Evolutionary conservation across 2,113 vertebrate species (phyloP).

Genomic region (Callorhinus ursinus): DNA sequence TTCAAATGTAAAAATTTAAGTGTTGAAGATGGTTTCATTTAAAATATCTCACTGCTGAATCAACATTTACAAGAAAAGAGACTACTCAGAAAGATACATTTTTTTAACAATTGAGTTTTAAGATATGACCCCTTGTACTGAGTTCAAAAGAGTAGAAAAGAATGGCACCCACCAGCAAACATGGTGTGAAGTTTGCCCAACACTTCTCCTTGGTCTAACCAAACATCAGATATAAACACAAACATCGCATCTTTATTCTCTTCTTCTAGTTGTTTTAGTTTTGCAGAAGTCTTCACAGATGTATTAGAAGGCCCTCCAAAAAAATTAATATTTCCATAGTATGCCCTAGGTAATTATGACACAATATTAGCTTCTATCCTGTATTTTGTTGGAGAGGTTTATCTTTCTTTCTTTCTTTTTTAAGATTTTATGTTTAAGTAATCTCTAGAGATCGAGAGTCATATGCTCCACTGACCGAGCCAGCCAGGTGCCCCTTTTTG

Average conservation of each 20-base stretch:
- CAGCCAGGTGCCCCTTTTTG: neutral
- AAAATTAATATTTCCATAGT: slow-evolving; percentile 96
- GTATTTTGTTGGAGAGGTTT: neutral
- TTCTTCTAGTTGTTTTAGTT: slow-evolving; percentile 95
- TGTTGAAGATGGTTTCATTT: slow-evolving; percentile 53
- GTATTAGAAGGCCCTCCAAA: slow-evolving; percentile 95
- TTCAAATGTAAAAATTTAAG: slow-evolving; percentile 44
- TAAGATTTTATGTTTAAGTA: neutral
- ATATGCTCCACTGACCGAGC: neutral
- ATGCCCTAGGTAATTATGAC: slow-evolving; percentile 88
- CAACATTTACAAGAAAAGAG: neutral
- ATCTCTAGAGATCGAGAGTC: neutral
- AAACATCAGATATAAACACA: slow-evolving; percentile 95
- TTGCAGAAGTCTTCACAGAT: slow-evolving; percentile 93
- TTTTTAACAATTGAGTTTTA: slow-evolving; percentile 42
- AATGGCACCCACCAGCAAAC: slow-evolving; percentile 92
- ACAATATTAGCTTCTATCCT: slow-evolving; percentile 29
- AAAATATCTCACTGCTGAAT: slow-evolving; percentile 5
- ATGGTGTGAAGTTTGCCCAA: slow-evolving; percentile 95
- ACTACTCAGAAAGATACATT: neutral
- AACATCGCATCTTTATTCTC: slow-evolving; percentile 99
- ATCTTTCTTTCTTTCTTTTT: neutral
- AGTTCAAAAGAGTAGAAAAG: neutral
- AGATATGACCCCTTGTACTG: neutral
- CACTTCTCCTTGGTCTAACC: slow-evolving; percentile 96